Conservation (phyloP, 2,888 invertebrate genomes). For the Axea sp. region DNA sequence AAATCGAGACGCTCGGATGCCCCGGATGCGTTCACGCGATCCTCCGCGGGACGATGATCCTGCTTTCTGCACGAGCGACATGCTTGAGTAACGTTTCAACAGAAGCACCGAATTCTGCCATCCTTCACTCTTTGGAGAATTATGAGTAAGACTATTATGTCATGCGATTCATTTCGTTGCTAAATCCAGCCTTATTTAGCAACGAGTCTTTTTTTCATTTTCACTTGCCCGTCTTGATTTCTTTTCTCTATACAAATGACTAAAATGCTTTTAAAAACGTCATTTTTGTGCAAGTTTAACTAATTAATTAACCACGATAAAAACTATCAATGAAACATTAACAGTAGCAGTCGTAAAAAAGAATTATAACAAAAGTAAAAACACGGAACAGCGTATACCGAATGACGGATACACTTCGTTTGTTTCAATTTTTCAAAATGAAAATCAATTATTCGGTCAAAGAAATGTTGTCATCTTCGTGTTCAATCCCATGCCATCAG, state of each 20-base stretch:
- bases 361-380: slow-evolving; percentile 5
- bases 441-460: slow-evolving; percentile 14
- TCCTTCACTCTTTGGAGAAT: neutral
- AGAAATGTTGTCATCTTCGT: slow-evolving; percentile 10
- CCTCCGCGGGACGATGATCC: slow-evolving; percentile 50
- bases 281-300: too few species aligned
- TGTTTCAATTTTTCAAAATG: slow-evolving; percentile 1
- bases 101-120: slow-evolving; percentile 13
- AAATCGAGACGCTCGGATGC: slow-evolving; percentile 53
- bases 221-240: too few species aligned
- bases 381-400: neutral
- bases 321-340: too few species aligned
- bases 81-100: slow-evolving; percentile 42
- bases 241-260: too few species aligned
- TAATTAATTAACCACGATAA: too few species aligned
- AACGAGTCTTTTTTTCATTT: neutral
- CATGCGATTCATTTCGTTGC: slow-evolving; percentile 13
- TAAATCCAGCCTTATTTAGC: slow-evolving; percentile 9
- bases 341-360: too few species aligned
- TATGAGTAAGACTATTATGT: slow-evolving; percentile 47
- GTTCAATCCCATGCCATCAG: neutral
- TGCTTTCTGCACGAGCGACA: slow-evolving; percentile 46
- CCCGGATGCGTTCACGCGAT: slow-evolving; percentile 43
- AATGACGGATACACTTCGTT: neutral
- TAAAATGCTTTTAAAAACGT: too few species aligned